Base-by-base conservation (phyloP, 2,888 invertebrate genomes). In the Platycheirus albimanus region DNA sequence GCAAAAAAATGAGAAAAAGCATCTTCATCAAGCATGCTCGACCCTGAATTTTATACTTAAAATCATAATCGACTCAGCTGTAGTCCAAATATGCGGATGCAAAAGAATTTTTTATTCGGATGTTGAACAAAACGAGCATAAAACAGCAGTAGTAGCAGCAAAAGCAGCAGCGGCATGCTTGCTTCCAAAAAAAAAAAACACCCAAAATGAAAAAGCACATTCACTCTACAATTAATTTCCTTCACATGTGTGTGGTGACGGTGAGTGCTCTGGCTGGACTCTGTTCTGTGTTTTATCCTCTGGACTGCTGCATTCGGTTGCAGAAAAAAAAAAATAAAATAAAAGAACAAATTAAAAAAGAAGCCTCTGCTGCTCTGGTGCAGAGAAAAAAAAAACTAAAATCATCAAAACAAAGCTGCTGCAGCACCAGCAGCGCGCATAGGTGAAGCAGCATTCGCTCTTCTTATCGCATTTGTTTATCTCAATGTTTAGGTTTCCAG, bases 401-500 rank as follows among this genome's bases (percentile, higher is more conserved):
- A 43, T 30, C 33, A 47, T 47, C 71, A 83, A 77, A 83, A 81
- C 78, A 77, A 78, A 78, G 83, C 78, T 83, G 77, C 77, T 81
- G 69, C 77, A 63, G 49, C 83, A 58, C 24, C 3, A 24, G 5
- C 24, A 24, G 3, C 5, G 56, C 81, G 69, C 78, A 83, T 83
- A 83, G 72, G 78, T 83, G 78, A 78, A 78, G 84, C 54, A 58
- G 41, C 78, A 79, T 75, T 78, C 79, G 63, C 75, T 78, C 70
- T 70, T 58, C 84, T 84, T 84, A 84, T 84, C 84, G 84, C 79
- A 84, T 79, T 84, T 84, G 84, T 84, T 84, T 79, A 84, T 84
- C 84, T 84, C 63, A 79, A 84, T 84, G 79, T 84, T 84, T 84
- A 84, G 83, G 83, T 84, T 79, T 84, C 66, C 43, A 30, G 75